Percentiles rank a stretch among this genome's conserved stretches.
These are phyloP conservation scores for Schizopygopsis malacanthus DNA, from an alignment of 2,797 vertebrate species.

Conservation along the genomic window DNA sequence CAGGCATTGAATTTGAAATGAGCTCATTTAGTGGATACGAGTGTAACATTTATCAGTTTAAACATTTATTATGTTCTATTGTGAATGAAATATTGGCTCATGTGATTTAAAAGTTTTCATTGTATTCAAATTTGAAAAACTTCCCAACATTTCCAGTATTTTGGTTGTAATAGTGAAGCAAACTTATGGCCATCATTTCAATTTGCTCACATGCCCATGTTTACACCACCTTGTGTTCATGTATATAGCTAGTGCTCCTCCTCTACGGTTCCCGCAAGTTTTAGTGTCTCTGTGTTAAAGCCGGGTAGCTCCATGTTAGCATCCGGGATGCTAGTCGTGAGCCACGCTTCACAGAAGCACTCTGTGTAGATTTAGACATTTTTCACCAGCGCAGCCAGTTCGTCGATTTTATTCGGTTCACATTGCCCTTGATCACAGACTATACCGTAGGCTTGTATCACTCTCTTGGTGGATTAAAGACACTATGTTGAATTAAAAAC, in stretches of 20 bases:
- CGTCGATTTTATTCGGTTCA: constrained; percentile 5
- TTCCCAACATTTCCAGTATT: no score
- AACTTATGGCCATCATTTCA: neutral
- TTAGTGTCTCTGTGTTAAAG: no score
- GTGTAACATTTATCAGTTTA: no score
- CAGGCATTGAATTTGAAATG: no score
- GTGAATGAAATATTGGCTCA: no score
- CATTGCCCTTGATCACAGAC: neutral
- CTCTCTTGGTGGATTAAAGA: no score
- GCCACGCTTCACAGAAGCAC: constrained; percentile 25
- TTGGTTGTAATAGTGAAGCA: neutral
- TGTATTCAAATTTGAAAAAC: no score
- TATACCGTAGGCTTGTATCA: neutral
- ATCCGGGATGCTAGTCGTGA: neutral
- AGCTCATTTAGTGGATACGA: no score
- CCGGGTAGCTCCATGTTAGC: neutral
- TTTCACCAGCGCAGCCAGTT: constrained; percentile 14
- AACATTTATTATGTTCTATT: no score
- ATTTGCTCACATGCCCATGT: neutral
- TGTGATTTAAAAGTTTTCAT: no score
- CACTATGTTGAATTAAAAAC: no score
- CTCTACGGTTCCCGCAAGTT: no score
- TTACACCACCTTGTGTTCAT: constrained; percentile 12
- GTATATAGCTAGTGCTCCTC: neutral
- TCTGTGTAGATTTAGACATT: neutral